Conservation (phyloP, 2,113 vertebrate species). For the Pygoscelis adeliae region DNA sequence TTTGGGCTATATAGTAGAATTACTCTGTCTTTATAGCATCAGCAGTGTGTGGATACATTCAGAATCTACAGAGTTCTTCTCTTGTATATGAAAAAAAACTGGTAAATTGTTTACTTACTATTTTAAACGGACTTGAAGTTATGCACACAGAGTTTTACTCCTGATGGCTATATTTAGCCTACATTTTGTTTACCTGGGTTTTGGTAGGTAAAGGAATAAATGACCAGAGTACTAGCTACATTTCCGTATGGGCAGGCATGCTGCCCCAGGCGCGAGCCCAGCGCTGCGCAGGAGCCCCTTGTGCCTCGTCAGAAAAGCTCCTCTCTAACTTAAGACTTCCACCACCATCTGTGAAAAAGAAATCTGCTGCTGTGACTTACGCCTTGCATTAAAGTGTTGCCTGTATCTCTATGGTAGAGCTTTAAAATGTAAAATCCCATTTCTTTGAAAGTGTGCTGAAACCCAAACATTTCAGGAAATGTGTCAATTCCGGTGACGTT, state of each 20-base stretch:
- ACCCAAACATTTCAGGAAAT: neutral
- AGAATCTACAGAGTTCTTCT: neutral
- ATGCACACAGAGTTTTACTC: neutral
- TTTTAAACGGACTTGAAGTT: neutral
- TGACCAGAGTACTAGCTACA: neutral
- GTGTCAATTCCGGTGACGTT: neutral
- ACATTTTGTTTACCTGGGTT: neutral
- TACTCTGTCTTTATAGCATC: neutral
- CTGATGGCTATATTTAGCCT: neutral
- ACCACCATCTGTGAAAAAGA: neutral
- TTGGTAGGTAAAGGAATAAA: neutral
- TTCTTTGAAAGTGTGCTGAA: neutral
- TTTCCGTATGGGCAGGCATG: fast-evolving
- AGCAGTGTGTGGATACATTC: neutral
- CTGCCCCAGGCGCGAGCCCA: neutral
- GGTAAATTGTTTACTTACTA: neutral
- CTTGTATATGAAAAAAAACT: neutral
- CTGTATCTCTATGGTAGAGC: neutral
- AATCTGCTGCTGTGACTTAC: neutral
- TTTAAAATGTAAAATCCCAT: neutral
- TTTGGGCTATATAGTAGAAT: neutral
- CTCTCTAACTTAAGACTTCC: neutral
- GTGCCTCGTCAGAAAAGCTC: fast-evolving
- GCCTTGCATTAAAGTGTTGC: neutral
- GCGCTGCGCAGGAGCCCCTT: fast-evolving